Percentiles rank a stretch among this genome's conserved stretches.
Conservation (phyloP, 1,140 invertebrate genomes). For the Drosophila funebris region DNA sequence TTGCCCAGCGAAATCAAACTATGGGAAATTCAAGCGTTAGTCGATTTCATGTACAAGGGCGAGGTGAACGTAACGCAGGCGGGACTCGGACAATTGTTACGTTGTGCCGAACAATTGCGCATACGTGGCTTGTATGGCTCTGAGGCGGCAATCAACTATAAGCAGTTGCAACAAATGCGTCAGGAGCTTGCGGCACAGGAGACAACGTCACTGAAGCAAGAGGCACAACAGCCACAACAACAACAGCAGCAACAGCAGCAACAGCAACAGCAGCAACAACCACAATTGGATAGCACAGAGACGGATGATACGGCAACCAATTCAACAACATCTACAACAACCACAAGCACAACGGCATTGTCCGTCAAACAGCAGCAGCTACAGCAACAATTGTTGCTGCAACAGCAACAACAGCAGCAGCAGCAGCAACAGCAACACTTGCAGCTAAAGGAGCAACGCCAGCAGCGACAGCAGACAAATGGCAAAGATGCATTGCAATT, state of each 20-base stretch:
- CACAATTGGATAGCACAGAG: slow-evolving; percentile 52
- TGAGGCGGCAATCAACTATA: slow-evolving; percentile 83
- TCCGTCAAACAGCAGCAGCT: slow-evolving; percentile 35
- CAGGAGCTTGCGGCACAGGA: slow-evolving; percentile 22
- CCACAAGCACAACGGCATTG: slow-evolving; percentile 52
- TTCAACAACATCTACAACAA: slow-evolving; percentile 68
- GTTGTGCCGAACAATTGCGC: slow-evolving; percentile 92
- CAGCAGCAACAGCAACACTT: slow-evolving; percentile 25
- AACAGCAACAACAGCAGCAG: slow-evolving; percentile 37
- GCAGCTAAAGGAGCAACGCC: slow-evolving; percentile 44
- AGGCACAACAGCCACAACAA: slow-evolving; percentile 4
- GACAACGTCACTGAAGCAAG: slow-evolving; percentile 2
- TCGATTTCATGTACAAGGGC: slow-evolving; percentile 95
- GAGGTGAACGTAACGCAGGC: slow-evolving; percentile 94
- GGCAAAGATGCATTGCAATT: slow-evolving; percentile 51
- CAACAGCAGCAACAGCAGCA: neutral
- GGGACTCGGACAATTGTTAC: slow-evolving; percentile 90
- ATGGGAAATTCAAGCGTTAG: slow-evolving; percentile 91
- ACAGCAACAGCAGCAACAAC: neutral
- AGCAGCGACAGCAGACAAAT: slow-evolving; percentile 55
- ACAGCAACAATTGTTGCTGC: slow-evolving; percentile 42
- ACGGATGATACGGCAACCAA: slow-evolving; percentile 71
- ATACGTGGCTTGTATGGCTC: slow-evolving; percentile 87
- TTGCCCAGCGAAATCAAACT: slow-evolving; percentile 88
- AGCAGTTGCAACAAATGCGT: slow-evolving; percentile 69